Base-by-base conservation (phyloP, 2,113 vertebrate species). In the Sus scrofa region DNA sequence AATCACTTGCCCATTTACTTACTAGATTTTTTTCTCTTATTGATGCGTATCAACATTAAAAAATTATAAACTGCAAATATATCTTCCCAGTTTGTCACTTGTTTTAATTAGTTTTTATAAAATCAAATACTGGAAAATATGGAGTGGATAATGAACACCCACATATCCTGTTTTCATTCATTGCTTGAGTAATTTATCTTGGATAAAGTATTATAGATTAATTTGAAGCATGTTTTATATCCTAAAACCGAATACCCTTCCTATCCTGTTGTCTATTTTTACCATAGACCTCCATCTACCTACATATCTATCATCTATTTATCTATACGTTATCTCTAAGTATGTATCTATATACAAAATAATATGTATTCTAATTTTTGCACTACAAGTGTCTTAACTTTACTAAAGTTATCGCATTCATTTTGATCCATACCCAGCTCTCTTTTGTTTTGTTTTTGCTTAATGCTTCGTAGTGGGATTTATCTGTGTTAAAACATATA, bases 31-130 rank as follows among this genome's bases (percentile, higher is more conserved):
- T 81, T 37, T 86, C 22, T 65, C 3, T 77, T 44, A 44, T 16
- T 32, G 6, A 91, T 68, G 54, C 77, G 10, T 27, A 63, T 91
- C 24, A 39, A 30, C n/a, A 92, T 71, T 56, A 52, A 1, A 71
- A 91, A 87, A 63, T n/a, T 96, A 52, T n/a, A 86, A 74, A 77
- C 34, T 91, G 30, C 32, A 77, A 39, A 26, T 82, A 20, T 70
- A 44, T 63, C 30, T 88, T 88, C 14, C 9, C 13, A 88, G 6
- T 94, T 88, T 63, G 20, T 77, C 22, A 56, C 4, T 73, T 63
- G 58, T 71, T 77, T 92, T 92, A 56, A n/a, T 77, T 2, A 16
- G 3, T 63, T 24, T 92, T 62, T 7, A 70, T 63, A 91, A 68
- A 67, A 56, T 75, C 22, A 32, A 82, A 65, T 65, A 65, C 19